phyloP scores from a whole-genome alignment of 2,113 vertebrate genomes.

The Protomyctophum bolini region DNA sequence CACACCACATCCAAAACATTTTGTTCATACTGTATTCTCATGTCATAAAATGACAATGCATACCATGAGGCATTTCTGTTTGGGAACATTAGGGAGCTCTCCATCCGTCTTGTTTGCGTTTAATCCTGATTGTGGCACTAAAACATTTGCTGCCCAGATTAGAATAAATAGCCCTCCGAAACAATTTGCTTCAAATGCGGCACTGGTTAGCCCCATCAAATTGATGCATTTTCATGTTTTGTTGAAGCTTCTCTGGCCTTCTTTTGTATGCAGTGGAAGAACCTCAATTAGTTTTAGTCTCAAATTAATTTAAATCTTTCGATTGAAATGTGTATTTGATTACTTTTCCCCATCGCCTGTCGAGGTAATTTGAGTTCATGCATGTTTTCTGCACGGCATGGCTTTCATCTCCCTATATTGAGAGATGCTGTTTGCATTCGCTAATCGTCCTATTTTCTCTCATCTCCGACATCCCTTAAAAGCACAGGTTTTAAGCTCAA shows the following conservation, averaged over 20 bases:
- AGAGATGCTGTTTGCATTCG: not conserved
- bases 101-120: conserved; percentile 44
- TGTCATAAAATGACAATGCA: conserved; percentile 14
- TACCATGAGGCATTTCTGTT: conserved; percentile 25
- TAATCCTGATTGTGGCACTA: conserved; percentile 32
- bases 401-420: too few relatives aligned
- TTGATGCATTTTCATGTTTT: conserved; percentile 37
- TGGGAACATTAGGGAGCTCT: conserved; percentile 32
- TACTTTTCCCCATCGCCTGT: too few relatives aligned
- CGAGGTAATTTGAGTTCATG: too few relatives aligned
- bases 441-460: not conserved
- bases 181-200: conserved; percentile 40
- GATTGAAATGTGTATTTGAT: too few relatives aligned
- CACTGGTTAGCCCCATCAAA: not conserved
- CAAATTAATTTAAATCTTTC: too few relatives aligned
- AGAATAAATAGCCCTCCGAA: conserved; percentile 50
- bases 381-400: too few relatives aligned
- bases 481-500: not conserved
- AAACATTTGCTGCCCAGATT: conserved; percentile 26
- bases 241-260: conserved; percentile 24
- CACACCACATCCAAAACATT: conserved; percentile 22
- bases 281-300: not conserved
- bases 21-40: conserved; percentile 14
- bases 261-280: not conserved
- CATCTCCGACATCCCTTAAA: not conserved